Conservation (phyloP, 2,797 vertebrate species). For the Menidia menidia region DNA sequence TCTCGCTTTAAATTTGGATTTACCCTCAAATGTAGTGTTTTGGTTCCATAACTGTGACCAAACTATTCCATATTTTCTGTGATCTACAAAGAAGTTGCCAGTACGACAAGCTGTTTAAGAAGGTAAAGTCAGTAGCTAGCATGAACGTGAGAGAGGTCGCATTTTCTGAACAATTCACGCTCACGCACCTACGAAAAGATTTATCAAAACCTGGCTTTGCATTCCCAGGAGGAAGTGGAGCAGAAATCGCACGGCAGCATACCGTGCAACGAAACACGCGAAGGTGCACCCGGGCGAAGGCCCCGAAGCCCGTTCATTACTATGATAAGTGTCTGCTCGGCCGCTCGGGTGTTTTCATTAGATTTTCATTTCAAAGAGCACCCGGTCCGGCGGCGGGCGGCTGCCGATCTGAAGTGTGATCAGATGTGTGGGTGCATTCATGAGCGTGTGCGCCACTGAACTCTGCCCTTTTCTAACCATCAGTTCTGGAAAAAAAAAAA, state of each 20-base stretch:
- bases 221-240: too few relatives aligned
- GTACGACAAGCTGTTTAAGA: too few relatives aligned
- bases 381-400: slow-evolving; percentile 38
- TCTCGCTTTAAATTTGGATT: not conserved
- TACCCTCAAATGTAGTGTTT: not conserved
- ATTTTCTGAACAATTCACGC: too few relatives aligned
- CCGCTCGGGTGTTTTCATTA: slow-evolving; percentile 62
- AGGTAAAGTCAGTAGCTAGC: too few relatives aligned
- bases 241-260: slow-evolving; percentile 6
- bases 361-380: slow-evolving; percentile 72
- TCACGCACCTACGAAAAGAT: too few relatives aligned
- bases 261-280: slow-evolving; percentile 24
- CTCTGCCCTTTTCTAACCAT: slow-evolving; percentile 58
- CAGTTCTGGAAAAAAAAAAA: slow-evolving; percentile 12
- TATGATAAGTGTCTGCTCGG: slow-evolving; percentile 67
- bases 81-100: too few relatives aligned
- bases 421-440: slow-evolving; percentile 43
- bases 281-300: slow-evolving; percentile 12
- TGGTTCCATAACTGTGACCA: not conserved
- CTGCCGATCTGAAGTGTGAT: slow-evolving; percentile 56
- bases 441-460: slow-evolving; percentile 22
- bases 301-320: slow-evolving; percentile 57
- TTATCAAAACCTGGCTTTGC: too few relatives aligned
- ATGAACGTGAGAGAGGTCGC: too few relatives aligned
- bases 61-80: too few relatives aligned